These are phyloP conservation scores for Standfussiana lucernea DNA, from an alignment of 2,888 invertebrate species.

Conservation along the genomic window DNA sequence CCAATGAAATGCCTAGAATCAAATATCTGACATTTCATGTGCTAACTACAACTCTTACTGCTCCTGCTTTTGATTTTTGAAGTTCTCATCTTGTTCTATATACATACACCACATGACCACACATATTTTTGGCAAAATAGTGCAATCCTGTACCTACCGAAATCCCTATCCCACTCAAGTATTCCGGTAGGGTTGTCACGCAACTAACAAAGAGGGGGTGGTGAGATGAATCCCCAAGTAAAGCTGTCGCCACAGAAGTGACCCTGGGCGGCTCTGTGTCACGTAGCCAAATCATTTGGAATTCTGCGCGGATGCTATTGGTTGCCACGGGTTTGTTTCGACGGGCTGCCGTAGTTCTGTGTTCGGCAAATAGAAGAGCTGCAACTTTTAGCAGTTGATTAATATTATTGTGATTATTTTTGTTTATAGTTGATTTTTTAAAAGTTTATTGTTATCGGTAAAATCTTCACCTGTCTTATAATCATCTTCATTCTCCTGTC, in stretches of 20 bases:
- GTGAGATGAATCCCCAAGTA: slow-evolving; percentile 46
- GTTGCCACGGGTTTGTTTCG: slow-evolving; percentile 81
- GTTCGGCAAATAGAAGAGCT: slow-evolving; percentile 61
- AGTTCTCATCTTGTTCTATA: background rate
- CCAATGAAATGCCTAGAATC: background rate
- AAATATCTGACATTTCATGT: background rate
- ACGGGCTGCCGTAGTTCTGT: slow-evolving; percentile 71
- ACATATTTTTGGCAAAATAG: background rate
- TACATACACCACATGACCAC: too few species aligned
- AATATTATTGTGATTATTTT: slow-evolving; percentile 26
- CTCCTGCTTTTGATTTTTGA: background rate
- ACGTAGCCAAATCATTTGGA: slow-evolving; percentile 83
- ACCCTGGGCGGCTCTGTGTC: slow-evolving; percentile 65
- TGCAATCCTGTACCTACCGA: background rate
- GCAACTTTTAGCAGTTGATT: slow-evolving; percentile 40
- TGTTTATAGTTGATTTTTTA: background rate
- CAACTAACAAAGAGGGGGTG: slow-evolving; percentile 56
- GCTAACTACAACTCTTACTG: background rate
- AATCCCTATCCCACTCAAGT: slow-evolving; percentile 32
- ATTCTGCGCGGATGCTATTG: slow-evolving; percentile 79
- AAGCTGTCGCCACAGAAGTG: slow-evolving; percentile 48
- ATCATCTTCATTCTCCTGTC: background rate
- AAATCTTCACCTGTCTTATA: background rate
- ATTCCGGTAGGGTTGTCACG: slow-evolving; percentile 51
- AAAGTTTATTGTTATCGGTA: background rate